Evolutionary conservation across 2,113 vertebrate genomes (phyloP).

Genomic region (Paradisaea rubra): DNA sequence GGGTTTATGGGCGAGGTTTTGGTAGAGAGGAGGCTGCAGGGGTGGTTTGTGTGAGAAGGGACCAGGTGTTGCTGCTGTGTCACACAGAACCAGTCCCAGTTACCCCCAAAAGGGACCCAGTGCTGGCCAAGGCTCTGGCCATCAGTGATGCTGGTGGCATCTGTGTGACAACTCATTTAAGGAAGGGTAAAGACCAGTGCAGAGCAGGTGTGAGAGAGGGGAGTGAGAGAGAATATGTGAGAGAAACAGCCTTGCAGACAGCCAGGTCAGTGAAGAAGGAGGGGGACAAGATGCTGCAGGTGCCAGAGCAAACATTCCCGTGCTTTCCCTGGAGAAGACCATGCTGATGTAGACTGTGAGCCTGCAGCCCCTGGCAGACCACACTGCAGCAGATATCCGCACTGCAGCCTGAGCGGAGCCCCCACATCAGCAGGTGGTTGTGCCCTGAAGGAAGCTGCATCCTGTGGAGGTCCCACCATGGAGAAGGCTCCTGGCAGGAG

Average conservation of each 20-base stretch:
- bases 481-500: neutral
- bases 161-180: neutral
- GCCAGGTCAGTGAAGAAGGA: neutral
- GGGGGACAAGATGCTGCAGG: neutral
- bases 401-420: neutral
- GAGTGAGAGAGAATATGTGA: neutral
- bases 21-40: neutral
- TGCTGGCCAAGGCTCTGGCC: neutral
- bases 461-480: rapidly evolving
- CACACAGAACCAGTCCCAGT: neutral
- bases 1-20: neutral
- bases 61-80: neutral
- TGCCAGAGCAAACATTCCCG: neutral
- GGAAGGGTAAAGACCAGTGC: neutral
- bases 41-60: neutral
- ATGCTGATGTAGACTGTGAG: neutral
- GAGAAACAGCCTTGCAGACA: neutral
- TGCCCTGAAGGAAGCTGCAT: neutral
- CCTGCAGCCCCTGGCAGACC: neutral
- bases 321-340: neutral
- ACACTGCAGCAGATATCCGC: neutral
- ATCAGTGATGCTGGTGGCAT: neutral
- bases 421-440: neutral
- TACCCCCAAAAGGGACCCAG: neutral
- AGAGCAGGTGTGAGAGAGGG: neutral